Evolutionary conservation across 2,797 vertebrate species (phyloP), one percentile per base, ranked within the genome.

Genomic region (Argyrosomus regius): DNA sequence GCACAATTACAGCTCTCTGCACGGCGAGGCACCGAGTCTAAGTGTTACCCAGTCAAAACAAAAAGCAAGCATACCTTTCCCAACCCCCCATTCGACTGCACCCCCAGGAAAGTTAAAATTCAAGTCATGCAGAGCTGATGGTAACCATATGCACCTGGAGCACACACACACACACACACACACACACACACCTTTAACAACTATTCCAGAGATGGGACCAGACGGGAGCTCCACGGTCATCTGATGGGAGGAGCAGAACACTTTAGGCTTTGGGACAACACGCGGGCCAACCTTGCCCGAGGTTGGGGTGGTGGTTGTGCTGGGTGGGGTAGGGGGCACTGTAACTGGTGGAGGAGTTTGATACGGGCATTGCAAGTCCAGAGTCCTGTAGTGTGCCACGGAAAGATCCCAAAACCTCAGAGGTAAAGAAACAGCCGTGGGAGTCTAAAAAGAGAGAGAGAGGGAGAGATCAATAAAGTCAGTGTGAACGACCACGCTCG

Each of bases 221-320:
- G 86, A 48, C 20, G 94, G 93, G 17, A 96, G 85, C 53, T 84
- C 86, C 62, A 95, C 83, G 2, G 50, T 91, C 94, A 96, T 95
- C 5, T 93, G 85, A 24, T 91, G 78, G 46, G 86, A 45, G 39
- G 85, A 92, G 78, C 96, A 96, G 58, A 82, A 56, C 48, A 95
- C 83, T 58, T 88, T 77, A 56, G 87, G 70, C 70, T 77, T 85
- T 14, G 65, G 65, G 18, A 75, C 43, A 59, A 49, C 17, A 52
- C 72, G 1, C 0, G 6, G 8, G 56, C 17, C 22, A 3, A 17
- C 28, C 3, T 35, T 39, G 13, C 1, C 18, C 17, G 26, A 8
- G 52, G 62, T 82, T 46, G 73, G 26, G 46, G 39, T 39, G 35
- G 35, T 39, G 35, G 62, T 82, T 46, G 73, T 43, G 46, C 45